Percentiles rank a stretch among this genome's conserved stretches.
These are phyloP conservation scores for Chaetura pelagica DNA, from an alignment of 2,113 vertebrate species.

Conservation along the genomic window DNA sequence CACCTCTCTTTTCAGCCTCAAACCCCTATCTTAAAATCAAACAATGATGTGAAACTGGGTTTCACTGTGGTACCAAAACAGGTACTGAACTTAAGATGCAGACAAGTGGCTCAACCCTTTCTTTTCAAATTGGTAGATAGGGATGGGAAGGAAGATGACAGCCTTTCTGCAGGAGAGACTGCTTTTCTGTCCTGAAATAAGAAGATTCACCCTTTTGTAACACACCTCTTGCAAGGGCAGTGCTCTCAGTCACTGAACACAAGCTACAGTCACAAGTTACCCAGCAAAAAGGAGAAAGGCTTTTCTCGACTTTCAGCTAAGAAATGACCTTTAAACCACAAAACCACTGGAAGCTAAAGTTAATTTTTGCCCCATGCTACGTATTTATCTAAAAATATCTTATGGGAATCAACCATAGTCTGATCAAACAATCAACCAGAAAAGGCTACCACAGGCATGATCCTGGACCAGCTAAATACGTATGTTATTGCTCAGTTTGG, in stretches of 20 bases:
- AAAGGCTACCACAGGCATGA: neutral
- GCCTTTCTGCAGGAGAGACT: neutral
- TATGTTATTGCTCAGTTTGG: neutral
- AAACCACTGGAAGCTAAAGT: neutral
- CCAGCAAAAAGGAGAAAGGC: neutral
- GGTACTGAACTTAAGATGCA: neutral
- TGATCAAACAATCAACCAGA: neutral
- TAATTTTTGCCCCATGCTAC: neutral
- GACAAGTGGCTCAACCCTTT: neutral
- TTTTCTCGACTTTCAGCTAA: neutral
- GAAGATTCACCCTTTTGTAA: neutral
- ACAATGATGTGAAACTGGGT: fast-evolving
- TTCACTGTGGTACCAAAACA: neutral
- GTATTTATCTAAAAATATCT: neutral
- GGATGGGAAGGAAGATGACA: neutral
- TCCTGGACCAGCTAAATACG: neutral
- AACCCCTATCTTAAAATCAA: neutral
- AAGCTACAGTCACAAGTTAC: neutral
- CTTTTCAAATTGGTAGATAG: neutral
- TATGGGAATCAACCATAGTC: neutral
- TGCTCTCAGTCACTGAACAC: neutral
- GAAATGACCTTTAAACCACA: neutral
- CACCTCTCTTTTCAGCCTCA: neutral
- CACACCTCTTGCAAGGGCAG: neutral
- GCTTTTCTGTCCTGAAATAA: neutral